Base-by-base conservation (phyloP, 2,113 vertebrate genomes). In the Toxotes chatareus region DNA sequence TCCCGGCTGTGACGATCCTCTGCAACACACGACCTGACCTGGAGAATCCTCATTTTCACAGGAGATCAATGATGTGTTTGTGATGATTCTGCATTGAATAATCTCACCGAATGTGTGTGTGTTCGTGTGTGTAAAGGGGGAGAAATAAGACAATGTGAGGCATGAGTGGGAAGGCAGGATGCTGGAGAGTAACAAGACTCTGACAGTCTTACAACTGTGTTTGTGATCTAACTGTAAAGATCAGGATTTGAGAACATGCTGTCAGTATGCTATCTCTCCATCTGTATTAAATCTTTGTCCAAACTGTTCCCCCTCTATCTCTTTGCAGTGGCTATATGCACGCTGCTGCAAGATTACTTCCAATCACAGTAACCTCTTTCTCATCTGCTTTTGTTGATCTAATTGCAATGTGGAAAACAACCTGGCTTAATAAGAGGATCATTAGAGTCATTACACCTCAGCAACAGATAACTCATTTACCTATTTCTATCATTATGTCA, bases 41-140 rank as follows among this genome's bases (percentile, higher is more conserved):
- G 49, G 76, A 62, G 51, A 66, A 68, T 76, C 38, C 4, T 31
- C 17, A 27, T 81, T 82, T 74, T 73, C 19, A 59, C 46, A 47
- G 46, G 14, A 53, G 2, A 56, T 71, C 0, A n/a, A 66, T 36
- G 42, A 46, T 60, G 63, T 61, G 60, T 68, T 19, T 70, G 53
- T 64, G 32, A 80, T 0, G 8, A 61, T 31, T 75, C 9, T 71
- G 36, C 71, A 7, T 51, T 66, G 72, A 51, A 57, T 73, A 27
- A 27, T 27, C 27, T 27, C 27, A 27, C 34, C 19, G 40, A 34
- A 4, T 68, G 16, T 46, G 31, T 66, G 49, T 73, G 60, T 46
- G 57, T 61, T 2, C 55, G 7, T 49, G 34, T 73, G 49, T 73
- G 34, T 47, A 3, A 7, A 49, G 27, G 17, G 32, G n/a, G 5